Evolutionary conservation across 2,113 vertebrate species (phyloP).

Genomic region (Pomatorhinus ruficollis): DNA sequence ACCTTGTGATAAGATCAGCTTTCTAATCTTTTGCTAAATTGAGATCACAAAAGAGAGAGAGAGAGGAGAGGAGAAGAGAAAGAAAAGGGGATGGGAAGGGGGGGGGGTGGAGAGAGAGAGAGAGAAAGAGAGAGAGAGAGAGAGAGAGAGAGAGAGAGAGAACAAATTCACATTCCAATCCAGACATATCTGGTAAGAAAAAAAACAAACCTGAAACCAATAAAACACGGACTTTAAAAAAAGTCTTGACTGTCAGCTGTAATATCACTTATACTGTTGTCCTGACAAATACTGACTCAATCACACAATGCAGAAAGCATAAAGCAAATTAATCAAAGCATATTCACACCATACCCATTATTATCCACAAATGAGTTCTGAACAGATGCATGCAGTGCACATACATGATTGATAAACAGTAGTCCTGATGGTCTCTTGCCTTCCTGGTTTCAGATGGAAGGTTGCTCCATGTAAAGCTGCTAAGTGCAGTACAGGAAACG

Average conservation of each 20-base stretch:
- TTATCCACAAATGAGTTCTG: conserved; percentile 65
- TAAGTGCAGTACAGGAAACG: conserved; percentile 41
- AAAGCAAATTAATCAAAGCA: conserved; percentile 70
- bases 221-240: conserved; percentile 72
- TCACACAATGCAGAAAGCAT: conserved; percentile 66
- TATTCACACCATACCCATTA: conserved; percentile 64
- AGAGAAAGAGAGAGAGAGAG: conserved; percentile 71
- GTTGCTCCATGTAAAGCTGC: background rate
- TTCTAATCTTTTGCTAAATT: conserved; percentile 88
- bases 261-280: conserved; percentile 56
- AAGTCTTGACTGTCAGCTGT: conserved; percentile 62
- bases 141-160: conserved; percentile 75
- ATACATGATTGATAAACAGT: conserved; percentile 54
- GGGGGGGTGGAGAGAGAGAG: conserved; percentile 61
- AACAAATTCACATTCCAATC: conserved; percentile 86
- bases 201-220: conserved; percentile 65
- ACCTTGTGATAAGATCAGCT: conserved; percentile 86
- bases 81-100: background rate
- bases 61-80: conserved; percentile 32
- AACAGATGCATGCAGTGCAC: conserved; percentile 69
- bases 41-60: conserved; percentile 82
- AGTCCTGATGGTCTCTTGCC: background rate
- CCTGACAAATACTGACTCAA: conserved; percentile 70
- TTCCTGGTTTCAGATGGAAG: conserved; percentile 40
- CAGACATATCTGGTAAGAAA: conserved; percentile 72